These are phyloP conservation scores for Danio kyathit DNA, from an alignment of 2,797 vertebrate genomes.

Conservation along the genomic window DNA sequence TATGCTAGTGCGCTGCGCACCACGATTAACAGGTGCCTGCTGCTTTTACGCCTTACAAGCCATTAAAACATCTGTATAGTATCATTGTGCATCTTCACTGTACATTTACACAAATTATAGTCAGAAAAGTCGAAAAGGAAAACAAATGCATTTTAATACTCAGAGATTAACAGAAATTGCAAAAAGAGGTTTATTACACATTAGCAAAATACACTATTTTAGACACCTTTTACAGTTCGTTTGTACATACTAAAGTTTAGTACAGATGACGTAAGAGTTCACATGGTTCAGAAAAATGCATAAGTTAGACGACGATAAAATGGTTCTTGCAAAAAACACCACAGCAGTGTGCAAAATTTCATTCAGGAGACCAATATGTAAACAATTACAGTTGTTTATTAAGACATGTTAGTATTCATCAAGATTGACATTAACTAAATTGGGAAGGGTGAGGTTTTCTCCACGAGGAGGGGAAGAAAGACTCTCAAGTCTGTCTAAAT, in stretches of 20 bases:
- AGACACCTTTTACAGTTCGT: background rate
- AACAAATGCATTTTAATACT: background rate
- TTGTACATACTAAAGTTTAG: conserved; percentile 8
- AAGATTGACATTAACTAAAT: conserved; percentile 76
- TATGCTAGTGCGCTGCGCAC: conserved; percentile 22
- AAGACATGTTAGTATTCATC: conserved; percentile 73
- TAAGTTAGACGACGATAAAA: background rate
- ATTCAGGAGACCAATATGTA: background rate
- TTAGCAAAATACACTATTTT: background rate
- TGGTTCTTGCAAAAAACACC: background rate
- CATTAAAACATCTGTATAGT: background rate
- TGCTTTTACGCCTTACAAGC: background rate
- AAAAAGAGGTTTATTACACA: conserved; percentile 32
- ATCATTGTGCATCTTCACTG: background rate
- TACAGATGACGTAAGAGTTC: background rate
- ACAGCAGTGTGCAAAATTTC: background rate
- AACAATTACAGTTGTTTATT: background rate
- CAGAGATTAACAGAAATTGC: background rate
- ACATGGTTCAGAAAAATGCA: background rate
- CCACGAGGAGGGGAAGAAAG: conserved; percentile 59
- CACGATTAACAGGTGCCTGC: conserved; percentile 47
- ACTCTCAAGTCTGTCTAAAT: conserved; percentile 72
- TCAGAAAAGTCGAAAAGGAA: background rate
- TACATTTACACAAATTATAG: background rate
- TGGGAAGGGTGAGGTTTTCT: conserved; percentile 71